Conservation (phyloP, 1,140 invertebrate species). For the Ceratoteleas bidentatus region DNA sequence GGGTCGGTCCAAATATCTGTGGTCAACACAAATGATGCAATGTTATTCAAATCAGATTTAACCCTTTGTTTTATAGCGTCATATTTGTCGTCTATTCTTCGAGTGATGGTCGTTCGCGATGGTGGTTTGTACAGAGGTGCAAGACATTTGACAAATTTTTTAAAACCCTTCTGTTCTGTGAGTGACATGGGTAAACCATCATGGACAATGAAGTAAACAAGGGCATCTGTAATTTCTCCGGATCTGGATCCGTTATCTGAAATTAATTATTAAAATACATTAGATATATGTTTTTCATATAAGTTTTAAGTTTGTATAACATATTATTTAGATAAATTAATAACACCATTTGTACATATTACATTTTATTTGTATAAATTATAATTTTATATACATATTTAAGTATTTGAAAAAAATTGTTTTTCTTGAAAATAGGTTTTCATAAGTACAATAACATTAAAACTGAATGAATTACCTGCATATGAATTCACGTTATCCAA, state of each 20-base stretch:
- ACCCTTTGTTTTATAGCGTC: background rate
- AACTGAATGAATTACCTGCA: background rate
- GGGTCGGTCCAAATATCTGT: background rate
- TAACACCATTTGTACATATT: background rate
- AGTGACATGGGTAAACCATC: background rate
- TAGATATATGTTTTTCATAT: background rate
- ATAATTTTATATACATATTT: background rate
- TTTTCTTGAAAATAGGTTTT: background rate
- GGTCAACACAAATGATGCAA: background rate
- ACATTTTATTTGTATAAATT: no score
- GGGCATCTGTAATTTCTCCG: background rate
- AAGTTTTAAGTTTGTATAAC: background rate
- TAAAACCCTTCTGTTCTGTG: background rate
- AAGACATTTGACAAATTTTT: background rate
- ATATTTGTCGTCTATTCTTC: constrained; percentile 1
- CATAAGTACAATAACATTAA: background rate
- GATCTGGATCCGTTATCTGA: background rate
- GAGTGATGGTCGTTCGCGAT: background rate
- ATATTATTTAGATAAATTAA: background rate
- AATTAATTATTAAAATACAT: background rate
- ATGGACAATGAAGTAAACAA: constrained; percentile 1
- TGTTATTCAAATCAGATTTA: background rate
- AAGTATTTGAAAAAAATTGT: background rate
- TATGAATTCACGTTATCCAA: background rate
- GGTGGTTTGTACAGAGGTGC: background rate